Evolutionary conservation across 2,113 vertebrate species (phyloP), one percentile per base, ranked within the genome.

Genomic region (Kobus ellipsiprymnus): DNA sequence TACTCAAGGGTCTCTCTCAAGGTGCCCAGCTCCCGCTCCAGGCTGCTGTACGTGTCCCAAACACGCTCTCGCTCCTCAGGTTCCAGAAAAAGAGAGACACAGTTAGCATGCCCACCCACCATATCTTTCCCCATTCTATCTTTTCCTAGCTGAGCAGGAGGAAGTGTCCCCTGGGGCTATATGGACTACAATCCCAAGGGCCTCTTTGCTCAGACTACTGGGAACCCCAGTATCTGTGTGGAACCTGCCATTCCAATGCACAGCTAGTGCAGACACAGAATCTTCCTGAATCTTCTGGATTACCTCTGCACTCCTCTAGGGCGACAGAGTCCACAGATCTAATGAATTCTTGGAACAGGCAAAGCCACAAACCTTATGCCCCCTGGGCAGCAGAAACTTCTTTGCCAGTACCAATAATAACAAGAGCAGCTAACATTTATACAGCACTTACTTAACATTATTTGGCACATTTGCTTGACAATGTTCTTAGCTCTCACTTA

Each of bases 1-100:
- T 99, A 99, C 95, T 99, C 99, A 3, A 99, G 98, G 5, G 99
- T 99, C 92, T 99, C 99, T n/a, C 99, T 98, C 59, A 99, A 98
- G 25, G 99, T 98, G 12, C 98, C 98, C 92, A 99, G 98, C 93
- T 99, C 99, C 78, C 99, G 99, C 95, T 99, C 99, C 98, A 99
- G 98, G 91, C 99, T 90, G 29, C 99, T 98, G 97, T 99, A 99
- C 1, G 99, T 98, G 89, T 98, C 98, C 99, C 99, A 99, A 15
- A 99, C 99, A 6, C 95, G 98, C 86, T 99, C 99, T 97, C 99
- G 99, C 97, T 99, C 99, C 99, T 99, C 52, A 1, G 40, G 13
- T 30, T 36, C 62, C 83, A 50, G 50, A 83, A 94, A 93, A 33
- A 4, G 33, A 44, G 11, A 94, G 64, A 93, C 16, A 60, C 7